phyloP scores from a whole-genome alignment of 1,140 invertebrate genomes.

The Sinonovacula constricta region DNA sequence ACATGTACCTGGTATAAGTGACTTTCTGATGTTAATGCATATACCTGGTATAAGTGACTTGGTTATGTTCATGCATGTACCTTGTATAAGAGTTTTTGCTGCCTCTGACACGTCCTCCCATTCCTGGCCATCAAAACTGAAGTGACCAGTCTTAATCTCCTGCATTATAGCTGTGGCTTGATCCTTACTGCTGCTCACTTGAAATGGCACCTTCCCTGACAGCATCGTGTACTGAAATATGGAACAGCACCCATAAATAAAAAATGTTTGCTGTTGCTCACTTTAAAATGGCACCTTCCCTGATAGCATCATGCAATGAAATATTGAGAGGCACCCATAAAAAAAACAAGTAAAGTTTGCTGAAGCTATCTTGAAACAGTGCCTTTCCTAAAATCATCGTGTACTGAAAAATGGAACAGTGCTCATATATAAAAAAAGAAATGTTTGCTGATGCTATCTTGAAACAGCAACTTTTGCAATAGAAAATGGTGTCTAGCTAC shows the following conservation, averaged over 20 bases:
- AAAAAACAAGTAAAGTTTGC: no score
- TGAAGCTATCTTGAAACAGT: slow-evolving; percentile 84
- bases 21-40: no score
- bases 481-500: no score
- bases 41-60: no score
- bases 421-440: no score
- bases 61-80: no score
- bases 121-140: slow-evolving; percentile 84
- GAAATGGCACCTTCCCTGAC: slow-evolving; percentile 90
- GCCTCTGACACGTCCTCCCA: slow-evolving; percentile 87
- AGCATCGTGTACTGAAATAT: slow-evolving; percentile 91
- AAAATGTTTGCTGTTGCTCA: slow-evolving; percentile 82
- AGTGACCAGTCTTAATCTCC: slow-evolving; percentile 85
- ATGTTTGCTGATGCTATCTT: slow-evolving; percentile 81
- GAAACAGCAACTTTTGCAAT: no score
- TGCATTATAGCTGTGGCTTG: slow-evolving; percentile 87
- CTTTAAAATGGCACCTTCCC: slow-evolving; percentile 89
- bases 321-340: no score
- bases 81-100: slow-evolving; percentile 88
- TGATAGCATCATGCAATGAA: slow-evolving; percentile 91
- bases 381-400: slow-evolving; percentile 92
- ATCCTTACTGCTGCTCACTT: slow-evolving; percentile 82
- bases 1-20: no score
- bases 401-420: slow-evolving; percentile 86
- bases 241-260: no score